Percentiles rank a stretch among this genome's conserved stretches.
These are phyloP conservation scores for Atethmia centrago DNA, from an alignment of 2,888 invertebrate genomes.

Conservation along the genomic window DNA sequence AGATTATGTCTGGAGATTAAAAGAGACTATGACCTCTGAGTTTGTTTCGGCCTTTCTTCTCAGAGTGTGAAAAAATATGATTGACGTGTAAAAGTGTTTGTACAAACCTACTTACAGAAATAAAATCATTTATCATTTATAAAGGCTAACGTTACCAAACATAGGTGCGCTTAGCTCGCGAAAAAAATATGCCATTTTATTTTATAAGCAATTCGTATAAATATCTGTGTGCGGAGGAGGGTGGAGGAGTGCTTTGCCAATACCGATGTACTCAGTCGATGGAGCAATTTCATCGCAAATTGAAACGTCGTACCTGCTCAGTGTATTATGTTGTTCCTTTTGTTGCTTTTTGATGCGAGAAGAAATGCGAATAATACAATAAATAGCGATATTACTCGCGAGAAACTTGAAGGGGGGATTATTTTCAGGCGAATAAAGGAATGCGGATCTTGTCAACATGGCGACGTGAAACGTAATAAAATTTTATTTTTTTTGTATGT, in stretches of 20 bases:
- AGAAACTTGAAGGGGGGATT: conserved; percentile 69
- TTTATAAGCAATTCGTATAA: conserved; percentile 66
- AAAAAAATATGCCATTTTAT: conserved; percentile 60
- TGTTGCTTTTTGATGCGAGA: conserved; percentile 80
- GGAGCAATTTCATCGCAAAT: conserved; percentile 75
- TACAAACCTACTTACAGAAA: too few relatives aligned
- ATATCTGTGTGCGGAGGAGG: conserved; percentile 59
- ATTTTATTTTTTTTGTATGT: conserved; percentile 60
- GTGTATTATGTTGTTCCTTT: conserved; percentile 69
- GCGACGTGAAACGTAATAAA: conserved; percentile 61
- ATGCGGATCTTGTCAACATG: conserved; percentile 61
- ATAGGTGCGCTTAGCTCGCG: conserved; percentile 34
- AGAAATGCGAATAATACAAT: conserved; percentile 80
- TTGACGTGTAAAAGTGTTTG: too few relatives aligned
- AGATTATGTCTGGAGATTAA: too few relatives aligned
- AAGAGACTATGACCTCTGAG: too few relatives aligned
- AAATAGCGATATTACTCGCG: conserved; percentile 75
- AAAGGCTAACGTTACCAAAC: conserved; percentile 38
- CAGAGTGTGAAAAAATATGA: too few relatives aligned
- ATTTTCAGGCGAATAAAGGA: conserved; percentile 65
- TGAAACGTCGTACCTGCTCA: conserved; percentile 69
- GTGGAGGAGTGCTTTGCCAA: conserved; percentile 62
- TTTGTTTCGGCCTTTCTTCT: too few relatives aligned
- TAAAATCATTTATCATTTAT: too few relatives aligned
- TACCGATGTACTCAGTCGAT: conserved; percentile 68